These are phyloP conservation scores for Microctonus brassicae DNA, from an alignment of 2,888 invertebrate genomes.

Conservation along the genomic window DNA sequence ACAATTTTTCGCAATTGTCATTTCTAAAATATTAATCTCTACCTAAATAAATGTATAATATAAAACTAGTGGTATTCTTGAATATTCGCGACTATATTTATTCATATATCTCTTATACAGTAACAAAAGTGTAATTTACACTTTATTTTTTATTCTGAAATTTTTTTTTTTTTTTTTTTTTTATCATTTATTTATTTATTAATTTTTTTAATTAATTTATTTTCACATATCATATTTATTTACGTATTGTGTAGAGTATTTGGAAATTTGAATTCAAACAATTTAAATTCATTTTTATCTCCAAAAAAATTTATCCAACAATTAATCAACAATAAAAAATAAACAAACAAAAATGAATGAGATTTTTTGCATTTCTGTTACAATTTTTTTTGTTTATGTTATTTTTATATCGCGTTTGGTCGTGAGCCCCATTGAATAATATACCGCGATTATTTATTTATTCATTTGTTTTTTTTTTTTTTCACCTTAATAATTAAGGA, in stretches of 20 bases:
- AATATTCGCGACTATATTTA: constrained; percentile 16
- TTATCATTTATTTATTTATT: constrained; percentile 3
- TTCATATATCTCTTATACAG: constrained; percentile 23
- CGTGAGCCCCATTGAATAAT: background rate
- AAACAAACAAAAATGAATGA: background rate
- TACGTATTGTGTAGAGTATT: background rate
- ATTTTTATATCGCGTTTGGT: background rate
- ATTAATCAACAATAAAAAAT: background rate
- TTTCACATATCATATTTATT: background rate
- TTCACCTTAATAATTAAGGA: background rate
- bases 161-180: background rate
- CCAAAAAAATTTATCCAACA: background rate
- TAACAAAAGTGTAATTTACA: background rate
- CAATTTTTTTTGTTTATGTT: background rate
- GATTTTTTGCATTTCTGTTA: background rate
- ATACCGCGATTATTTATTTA: too few species aligned
- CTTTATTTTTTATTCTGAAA: constrained; percentile 8
- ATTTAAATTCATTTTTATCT: background rate
- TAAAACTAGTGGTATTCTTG: background rate
- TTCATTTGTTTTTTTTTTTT: too few species aligned
- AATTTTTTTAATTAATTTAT: background rate
- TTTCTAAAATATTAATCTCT: constrained; percentile 31
- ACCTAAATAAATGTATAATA: background rate
- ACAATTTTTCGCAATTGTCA: constrained; percentile 17
- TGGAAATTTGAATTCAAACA: background rate